Evolutionary conservation across 1,140 invertebrate genomes (phyloP), one percentile per base, ranked within the genome.

Genomic region (Leptoteleia sp.): DNA sequence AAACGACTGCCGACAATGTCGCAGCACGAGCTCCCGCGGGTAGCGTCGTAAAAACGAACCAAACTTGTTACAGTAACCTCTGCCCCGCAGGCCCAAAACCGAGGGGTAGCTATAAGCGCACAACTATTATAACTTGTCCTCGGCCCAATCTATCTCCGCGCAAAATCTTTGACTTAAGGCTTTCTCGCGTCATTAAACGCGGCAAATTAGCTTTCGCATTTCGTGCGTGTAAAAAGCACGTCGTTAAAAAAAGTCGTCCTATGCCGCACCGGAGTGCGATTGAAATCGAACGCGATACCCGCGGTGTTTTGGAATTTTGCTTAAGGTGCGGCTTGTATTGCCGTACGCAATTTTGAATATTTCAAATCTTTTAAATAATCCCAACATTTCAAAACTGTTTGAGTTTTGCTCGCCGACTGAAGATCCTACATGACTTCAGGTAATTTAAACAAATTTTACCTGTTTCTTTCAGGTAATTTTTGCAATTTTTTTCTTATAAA

Each of bases 1-100:
- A 29, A 31, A 52, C 42, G 33, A 15, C 48, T 4, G n/a, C 8
- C 43, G 68, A 81, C 82, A 83, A 83, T 83, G 72, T 72, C 82
- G 11, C 80, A 79, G 82, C 80, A 79, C 64, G 80, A 76, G 57
- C 35, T 72, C 45, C 45, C 64, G 52, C 42, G 19, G 27, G 16
- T 16, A 13, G 42, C 55, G 52, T 67, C 65, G 50, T 65, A 68
- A 67, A 78, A 78, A 55, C 59, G 65, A 45, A 42, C 42, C 42
- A 12, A 78, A 78, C 76, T 78, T 78, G 76, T 72, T 79, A 73
- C 70, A 59, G 40, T 71, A 77, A 65, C 65, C 59, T 71, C 22
- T 59, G 42, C 54, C 48, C 40, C 31, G 1, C 29, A 55, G 31
- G 48, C 22, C 35, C 3, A n/a, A n/a, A 9, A 3, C 5, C 13